Percentiles rank a stretch among this genome's conserved stretches.
Evolutionary conservation across 2,888 invertebrate species (phyloP).

Genomic region (Sinopyrophorus schimmeli): DNA sequence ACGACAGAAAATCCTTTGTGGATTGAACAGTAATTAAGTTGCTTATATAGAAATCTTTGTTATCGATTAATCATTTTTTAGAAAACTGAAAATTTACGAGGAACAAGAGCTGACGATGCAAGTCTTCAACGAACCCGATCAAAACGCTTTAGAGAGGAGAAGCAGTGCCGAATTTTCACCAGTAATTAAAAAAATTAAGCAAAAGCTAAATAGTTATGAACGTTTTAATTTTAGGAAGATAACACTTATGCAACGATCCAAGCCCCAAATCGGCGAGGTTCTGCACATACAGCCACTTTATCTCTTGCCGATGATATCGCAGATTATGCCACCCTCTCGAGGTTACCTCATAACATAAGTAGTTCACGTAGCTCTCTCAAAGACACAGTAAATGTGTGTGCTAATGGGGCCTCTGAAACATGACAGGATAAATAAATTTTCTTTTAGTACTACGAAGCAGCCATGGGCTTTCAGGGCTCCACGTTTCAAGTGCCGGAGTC

Average conservation of each 20-base stretch:
- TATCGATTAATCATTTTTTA: conserved; percentile 46
- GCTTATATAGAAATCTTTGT: too few species aligned
- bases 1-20: conserved; percentile 91
- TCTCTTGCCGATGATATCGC: conserved; percentile 59
- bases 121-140: conserved; percentile 79
- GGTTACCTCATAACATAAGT: conserved; percentile 49
- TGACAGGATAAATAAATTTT: conserved; percentile 2
- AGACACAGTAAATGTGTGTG: conserved; percentile 59
- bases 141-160: conserved; percentile 54
- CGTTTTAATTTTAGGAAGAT: conserved; percentile 59
- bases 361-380: conserved; percentile 60
- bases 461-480: conserved; percentile 69
- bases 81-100: conserved; percentile 85
- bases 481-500: conserved; percentile 73
- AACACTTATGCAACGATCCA: conserved; percentile 83
- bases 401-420: background rate
- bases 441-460: conserved; percentile 64
- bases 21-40: conserved; percentile 75
- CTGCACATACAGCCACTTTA: conserved; percentile 54
- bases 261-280: conserved; percentile 61
- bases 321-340: conserved; percentile 68
- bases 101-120: conserved; percentile 94
- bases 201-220: background rate
- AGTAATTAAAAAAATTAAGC: too few species aligned
- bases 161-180: conserved; percentile 59